Percentiles rank a stretch among this genome's conserved stretches.
Conservation (phyloP, 2,797 vertebrate genomes). For the Melanotaenia boesemani region DNA sequence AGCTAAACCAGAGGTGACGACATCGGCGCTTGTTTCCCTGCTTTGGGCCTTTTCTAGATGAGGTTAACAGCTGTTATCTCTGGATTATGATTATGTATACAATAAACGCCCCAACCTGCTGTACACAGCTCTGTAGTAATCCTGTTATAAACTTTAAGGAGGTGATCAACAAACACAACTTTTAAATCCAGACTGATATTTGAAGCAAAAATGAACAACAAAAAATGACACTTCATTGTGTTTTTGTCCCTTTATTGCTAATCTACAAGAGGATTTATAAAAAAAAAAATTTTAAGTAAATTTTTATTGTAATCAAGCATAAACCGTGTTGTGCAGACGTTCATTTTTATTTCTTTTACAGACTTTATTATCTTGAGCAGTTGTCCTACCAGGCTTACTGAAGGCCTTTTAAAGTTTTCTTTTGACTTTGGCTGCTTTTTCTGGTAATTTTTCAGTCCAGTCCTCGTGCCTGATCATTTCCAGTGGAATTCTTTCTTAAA, state of each 20-base stretch:
- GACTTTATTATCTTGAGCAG: background rate
- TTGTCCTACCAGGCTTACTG: background rate
- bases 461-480: background rate
- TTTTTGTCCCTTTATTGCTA: no score
- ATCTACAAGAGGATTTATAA: background rate
- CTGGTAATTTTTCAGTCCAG: background rate
- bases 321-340: background rate
- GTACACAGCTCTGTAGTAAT: conserved; percentile 28
- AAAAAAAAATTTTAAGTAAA: no score
- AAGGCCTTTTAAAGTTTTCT: background rate
- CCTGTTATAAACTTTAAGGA: conserved; percentile 23
- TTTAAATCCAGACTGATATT: background rate
- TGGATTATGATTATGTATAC: conserved; percentile 35
- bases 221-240: no score
- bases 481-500: background rate
- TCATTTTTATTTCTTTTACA: background rate
- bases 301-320: background rate
- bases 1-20: conserved; percentile 70
- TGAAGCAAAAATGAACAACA: no score
- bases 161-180: conserved; percentile 1
- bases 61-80: conserved; percentile 57
- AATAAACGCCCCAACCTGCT: conserved; percentile 21
- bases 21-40: conserved; percentile 57
- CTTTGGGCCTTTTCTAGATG: conserved; percentile 37
- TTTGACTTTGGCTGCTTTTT: background rate